Base-by-base conservation (phyloP, 2,797 vertebrate genomes). In the Adrianichthys oophorus region DNA sequence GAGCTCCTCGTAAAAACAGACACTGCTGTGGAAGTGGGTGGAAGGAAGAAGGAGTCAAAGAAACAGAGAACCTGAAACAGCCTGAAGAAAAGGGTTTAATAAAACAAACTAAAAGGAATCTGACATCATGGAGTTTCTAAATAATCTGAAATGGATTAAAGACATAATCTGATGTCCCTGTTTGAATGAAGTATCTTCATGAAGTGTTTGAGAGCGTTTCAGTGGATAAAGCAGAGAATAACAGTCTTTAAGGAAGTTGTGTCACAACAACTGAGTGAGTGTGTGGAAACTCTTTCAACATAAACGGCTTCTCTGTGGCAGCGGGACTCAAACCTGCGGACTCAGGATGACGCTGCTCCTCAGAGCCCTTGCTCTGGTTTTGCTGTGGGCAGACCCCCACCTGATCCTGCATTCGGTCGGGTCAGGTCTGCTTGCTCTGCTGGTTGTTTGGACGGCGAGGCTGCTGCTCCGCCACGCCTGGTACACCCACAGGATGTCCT, bases 401-500 rank as follows among this genome's bases (percentile, higher is more conserved):
- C 59, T 62, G 21, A 1, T 68, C 50, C 66, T 85, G 62, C 1
- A 37, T 0, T 2, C 45, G 52, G n/a, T 48, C 0, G 21, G 8
- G 0, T 2, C 59, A 0, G 84, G 50, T 6, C 58, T 87, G 12
- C 15, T 49, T 4, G 59, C 68, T 3, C 6, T 59, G 66, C 65
- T 58, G 1, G 52, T 26, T 0, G 4, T 18, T 3, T 77, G 70
- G 70, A 76, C 18, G 1, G 17, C 0, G 12, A 78, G 6, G 66
- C 45, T 90, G 62, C 23, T 90, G 76, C 14, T 47, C 4, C 74
- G 70, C 17, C 86, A 90, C 1, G 74, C 72, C 72, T 85, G 85
- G 84, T 89, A 56, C 72, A 74, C 59, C 1, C 21, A 55, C 67
- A 70, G 44, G 18, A 40, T 89, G 61, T 82, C 84, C 29, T 72